Evolutionary conservation across 2,888 invertebrate species (phyloP).

Genomic region (Morinoia aosen): DNA sequence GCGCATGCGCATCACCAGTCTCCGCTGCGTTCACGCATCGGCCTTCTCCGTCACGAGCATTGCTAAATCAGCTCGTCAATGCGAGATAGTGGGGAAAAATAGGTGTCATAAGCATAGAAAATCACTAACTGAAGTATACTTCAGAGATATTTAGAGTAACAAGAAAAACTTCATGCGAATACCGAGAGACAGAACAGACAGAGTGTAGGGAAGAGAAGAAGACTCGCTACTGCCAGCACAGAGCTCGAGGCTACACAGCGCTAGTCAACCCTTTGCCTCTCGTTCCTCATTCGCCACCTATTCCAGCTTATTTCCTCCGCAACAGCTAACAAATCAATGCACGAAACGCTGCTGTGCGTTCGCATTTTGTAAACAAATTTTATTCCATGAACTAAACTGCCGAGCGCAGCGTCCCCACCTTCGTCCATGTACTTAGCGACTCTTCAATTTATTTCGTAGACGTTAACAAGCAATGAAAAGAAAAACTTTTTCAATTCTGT

Average conservation of each 20-base stretch:
- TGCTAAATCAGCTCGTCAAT: neutral
- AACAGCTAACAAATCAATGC: neutral
- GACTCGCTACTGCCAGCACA: neutral
- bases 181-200: neutral
- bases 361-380: neutral
- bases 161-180: neutral
- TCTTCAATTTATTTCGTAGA: neutral
- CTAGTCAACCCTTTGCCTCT: neutral
- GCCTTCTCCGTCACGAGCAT: neutral
- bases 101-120: neutral
- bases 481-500: neutral
- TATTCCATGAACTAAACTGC: neutral
- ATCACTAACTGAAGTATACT: neutral
- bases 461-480: neutral
- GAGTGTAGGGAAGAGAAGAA: neutral
- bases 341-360: neutral
- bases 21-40: conserved; percentile 5
- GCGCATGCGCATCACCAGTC: conserved; percentile 26
- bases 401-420: neutral
- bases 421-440: neutral
- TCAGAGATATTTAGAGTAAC: neutral
- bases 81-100: neutral
- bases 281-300: neutral
- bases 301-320: neutral
- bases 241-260: neutral